Base-by-base conservation (phyloP, 2,888 invertebrate genomes). In the Fabriciana adippe region DNA sequence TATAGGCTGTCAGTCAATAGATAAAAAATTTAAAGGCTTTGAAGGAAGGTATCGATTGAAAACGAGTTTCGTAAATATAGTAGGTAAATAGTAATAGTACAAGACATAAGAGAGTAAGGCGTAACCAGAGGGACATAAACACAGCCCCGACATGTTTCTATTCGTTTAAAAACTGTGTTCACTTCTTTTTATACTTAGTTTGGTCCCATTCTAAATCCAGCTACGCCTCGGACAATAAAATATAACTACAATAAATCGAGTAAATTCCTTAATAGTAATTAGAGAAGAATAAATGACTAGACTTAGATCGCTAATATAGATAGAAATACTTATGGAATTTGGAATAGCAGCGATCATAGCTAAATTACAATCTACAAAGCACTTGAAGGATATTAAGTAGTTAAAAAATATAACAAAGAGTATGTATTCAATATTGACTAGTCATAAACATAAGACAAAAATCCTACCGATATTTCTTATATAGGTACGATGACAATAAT, bases 1-100 rank as follows among this genome's bases (percentile, higher is more conserved):
- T 84, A 81, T 81, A 85, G 80, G 85, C 75, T 79, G 79, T 92
- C 92, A 92, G 92, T 92, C 92, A 84, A 86, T 88, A 90, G 87
- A 88, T 82, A 83, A 84, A 83, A 83, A 56, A 70, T 81, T 82
- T 74, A 83, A 87, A 90, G 86, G 86, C 86, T 81, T 83, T 83
- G 82, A 85, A 86, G 87, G 88, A 88, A 89, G 87, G 84, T 86
- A 84, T 85, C 82, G 78, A 83, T 85, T 76, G 71, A 76, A 41
- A 79, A 77, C 70, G 74, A 68, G 55, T 68, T 60, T 61, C 48
- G 31, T 63, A 35, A 21, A 35, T 61, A 57, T 79, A 82, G 77
- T 71, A 41, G 35, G 35, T 41, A 70, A 70, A 68, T 73, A 74
- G 68, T 71, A 75, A 73, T 69, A 74, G 70, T 73, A 68, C 8